A percentile compares a stretch with the other conserved stretches of the same genome.
Evolutionary conservation across 2,888 invertebrate species (phyloP).

Genomic region (Parnassius glacialis): DNA sequence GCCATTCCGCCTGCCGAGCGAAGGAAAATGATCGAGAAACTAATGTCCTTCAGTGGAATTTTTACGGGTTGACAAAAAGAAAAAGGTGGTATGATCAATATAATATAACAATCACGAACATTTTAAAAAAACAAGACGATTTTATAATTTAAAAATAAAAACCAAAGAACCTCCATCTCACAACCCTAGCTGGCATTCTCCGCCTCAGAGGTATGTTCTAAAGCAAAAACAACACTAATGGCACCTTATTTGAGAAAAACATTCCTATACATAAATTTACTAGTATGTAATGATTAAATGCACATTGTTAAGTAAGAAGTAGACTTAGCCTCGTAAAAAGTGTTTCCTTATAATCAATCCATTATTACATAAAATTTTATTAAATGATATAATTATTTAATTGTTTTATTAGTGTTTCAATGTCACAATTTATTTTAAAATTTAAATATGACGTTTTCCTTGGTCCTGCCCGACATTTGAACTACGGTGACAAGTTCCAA

Average conservation of each 20-base stretch:
- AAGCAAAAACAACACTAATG: conserved; percentile 25
- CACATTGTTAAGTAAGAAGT: conserved; percentile 15
- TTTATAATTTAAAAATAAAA: neutral
- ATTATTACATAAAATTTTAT: no score
- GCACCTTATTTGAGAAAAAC: conserved; percentile 24
- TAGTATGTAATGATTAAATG: conserved; percentile 24
- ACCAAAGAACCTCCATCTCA: neutral
- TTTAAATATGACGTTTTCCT: no score
- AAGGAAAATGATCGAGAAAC: no score
- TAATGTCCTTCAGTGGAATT: neutral
- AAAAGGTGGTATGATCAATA: neutral
- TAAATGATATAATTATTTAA: no score
- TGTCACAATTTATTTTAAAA: no score
- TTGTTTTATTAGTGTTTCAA: no score
- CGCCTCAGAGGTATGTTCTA: conserved; percentile 18
- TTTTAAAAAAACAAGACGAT: neutral
- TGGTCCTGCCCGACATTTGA: no score
- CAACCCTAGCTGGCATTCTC: conserved; percentile 23
- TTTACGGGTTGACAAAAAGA: neutral
- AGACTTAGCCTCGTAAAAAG: conserved; percentile 5
- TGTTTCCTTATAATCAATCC: neutral
- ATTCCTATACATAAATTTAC: conserved; percentile 23
- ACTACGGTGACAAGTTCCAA: no score
- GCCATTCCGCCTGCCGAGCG: no score
- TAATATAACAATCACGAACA: neutral